Conservation (phyloP, 2,888 invertebrate species). For the Zeuzera pyrina region DNA sequence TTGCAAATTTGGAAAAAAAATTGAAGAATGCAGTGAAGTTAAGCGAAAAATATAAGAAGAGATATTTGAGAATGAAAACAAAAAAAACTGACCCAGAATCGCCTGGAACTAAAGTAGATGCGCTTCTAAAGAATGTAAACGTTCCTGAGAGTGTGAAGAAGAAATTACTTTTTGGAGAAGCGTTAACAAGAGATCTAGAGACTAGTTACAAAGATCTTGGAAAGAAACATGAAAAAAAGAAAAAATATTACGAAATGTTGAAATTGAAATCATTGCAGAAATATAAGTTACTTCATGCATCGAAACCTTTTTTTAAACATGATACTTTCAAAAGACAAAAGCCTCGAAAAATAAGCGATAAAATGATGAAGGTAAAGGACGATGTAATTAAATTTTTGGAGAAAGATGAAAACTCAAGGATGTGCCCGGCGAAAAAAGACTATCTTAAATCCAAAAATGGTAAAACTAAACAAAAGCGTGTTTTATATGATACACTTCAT, state of each 20-base stretch:
- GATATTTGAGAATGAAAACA: no score
- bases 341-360: constrained; percentile 9
- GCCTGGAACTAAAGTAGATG: constrained; percentile 8
- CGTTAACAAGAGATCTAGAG: constrained; percentile 12
- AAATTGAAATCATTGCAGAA: constrained; percentile 13
- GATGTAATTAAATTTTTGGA: constrained; percentile 12
- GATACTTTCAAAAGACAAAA: constrained; percentile 12
- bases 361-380: constrained; percentile 9
- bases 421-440: no score
- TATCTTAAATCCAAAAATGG: no score
- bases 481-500: no score
- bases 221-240: constrained; percentile 15
- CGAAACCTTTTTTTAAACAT: constrained; percentile 13
- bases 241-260: constrained; percentile 12
- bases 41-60: no score
- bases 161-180: constrained; percentile 14
- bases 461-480: no score
- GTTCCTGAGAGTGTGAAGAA: constrained; percentile 14
- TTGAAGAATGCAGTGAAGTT: no score
- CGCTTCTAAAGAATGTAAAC: constrained; percentile 12
- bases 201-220: constrained; percentile 12
- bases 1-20: constrained; percentile 14
- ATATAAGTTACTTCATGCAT: constrained; percentile 12
- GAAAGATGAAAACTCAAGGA: no score
- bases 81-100: constrained; percentile 11